Evolutionary conservation across 2,113 vertebrate genomes (phyloP).

Genomic region (Agelaius tricolor): DNA sequence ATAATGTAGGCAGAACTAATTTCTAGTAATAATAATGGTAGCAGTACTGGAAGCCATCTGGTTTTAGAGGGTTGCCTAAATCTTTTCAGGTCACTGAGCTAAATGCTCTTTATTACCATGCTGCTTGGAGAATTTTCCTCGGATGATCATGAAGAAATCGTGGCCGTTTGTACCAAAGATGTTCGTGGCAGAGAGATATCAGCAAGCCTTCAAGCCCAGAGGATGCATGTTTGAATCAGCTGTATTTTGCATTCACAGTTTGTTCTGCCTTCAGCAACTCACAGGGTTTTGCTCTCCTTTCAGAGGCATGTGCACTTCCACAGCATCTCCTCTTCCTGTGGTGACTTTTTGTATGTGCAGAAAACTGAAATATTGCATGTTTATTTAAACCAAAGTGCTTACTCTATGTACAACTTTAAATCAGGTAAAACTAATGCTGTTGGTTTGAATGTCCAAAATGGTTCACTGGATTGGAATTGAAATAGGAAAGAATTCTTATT

Average conservation of each 20-base stretch:
- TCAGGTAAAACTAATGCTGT: neutral
- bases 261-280: neutral
- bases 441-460: neutral
- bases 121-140: conserved; percentile 80
- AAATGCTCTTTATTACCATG: conserved; percentile 80
- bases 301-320: neutral
- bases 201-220: conserved; percentile 79
- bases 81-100: conserved; percentile 77
- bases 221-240: conserved; percentile 47
- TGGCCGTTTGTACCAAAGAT: conserved; percentile 82
- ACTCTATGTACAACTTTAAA: neutral
- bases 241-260: neutral
- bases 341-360: neutral
- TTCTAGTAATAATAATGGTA: neutral
- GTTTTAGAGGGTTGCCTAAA: neutral
- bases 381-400: neutral
- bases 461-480: neutral
- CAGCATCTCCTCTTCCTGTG: neutral
- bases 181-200: conserved; percentile 82
- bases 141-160: conserved; percentile 83
- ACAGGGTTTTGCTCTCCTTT: neutral
- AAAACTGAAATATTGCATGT: neutral
- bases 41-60: neutral
- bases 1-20: neutral
- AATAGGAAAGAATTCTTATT: neutral